These are phyloP conservation scores for Phyllostomus hastatus DNA, from an alignment of 2,113 vertebrate genomes.

Conservation along the genomic window DNA sequence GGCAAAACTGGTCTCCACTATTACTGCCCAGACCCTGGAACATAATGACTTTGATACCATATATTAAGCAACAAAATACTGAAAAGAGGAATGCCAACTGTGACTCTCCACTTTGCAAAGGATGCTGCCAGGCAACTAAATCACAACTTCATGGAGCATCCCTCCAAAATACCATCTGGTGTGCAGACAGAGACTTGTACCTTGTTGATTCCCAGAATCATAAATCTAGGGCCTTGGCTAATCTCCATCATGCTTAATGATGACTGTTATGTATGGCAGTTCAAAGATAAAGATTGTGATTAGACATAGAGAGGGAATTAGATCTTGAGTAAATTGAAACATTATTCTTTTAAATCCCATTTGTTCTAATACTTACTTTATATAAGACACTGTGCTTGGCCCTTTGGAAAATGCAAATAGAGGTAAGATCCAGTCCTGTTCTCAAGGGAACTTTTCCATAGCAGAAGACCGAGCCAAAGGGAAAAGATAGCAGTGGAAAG, in stretches of 20 bases:
- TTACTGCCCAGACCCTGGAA: slow-evolving; percentile 43
- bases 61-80: slow-evolving; percentile 53
- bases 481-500: not conserved
- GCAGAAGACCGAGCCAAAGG: not conserved
- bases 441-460: not conserved
- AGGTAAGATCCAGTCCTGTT: not conserved
- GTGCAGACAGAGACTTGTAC: slow-evolving; percentile 13
- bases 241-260: not conserved
- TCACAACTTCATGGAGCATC: slow-evolving; percentile 40
- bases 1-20: slow-evolving; percentile 6
- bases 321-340: slow-evolving; percentile 1
- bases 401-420: not conserved
- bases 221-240: slow-evolving; percentile 56
- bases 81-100: slow-evolving; percentile 6
- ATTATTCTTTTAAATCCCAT: not conserved
- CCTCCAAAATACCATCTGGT: slow-evolving; percentile 59
- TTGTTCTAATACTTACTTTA: not conserved
- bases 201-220: slow-evolving; percentile 23
- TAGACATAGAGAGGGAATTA: slow-evolving; percentile 30
- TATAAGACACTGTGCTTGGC: not conserved
- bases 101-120: slow-evolving; percentile 36
- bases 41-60: slow-evolving; percentile 44
- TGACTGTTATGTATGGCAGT: not conserved
- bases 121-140: slow-evolving; percentile 51
- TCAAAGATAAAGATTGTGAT: slow-evolving; percentile 49